Evolutionary conservation across 1,140 invertebrate species (phyloP), one percentile per base, ranked within the genome.

Genomic region (Oppia nitens): DNA sequence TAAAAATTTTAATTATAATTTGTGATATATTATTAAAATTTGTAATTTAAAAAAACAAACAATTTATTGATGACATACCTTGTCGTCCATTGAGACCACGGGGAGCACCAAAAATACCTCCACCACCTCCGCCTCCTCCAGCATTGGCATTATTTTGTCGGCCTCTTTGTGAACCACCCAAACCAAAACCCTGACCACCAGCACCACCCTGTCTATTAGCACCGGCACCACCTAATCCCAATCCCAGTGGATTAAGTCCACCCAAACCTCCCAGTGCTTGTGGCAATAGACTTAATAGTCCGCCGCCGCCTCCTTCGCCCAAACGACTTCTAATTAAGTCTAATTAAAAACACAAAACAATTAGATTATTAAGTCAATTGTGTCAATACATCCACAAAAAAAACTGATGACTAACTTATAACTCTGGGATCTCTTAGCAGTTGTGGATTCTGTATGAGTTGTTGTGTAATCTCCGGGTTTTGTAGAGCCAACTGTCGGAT

Each of bases 361-460:
- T 40, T n/a, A n/a, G n/a, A n/a, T n/a, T n/a, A n/a, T n/a, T n/a
- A n/a, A n/a, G n/a, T n/a, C n/a, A n/a, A n/a, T n/a, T n/a, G n/a
- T n/a, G n/a, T n/a, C n/a, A n/a, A n/a, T n/a, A n/a, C n/a, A n/a
- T n/a, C n/a, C n/a, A 27, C 6, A 9, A 56, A 56, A 56, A 56
- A 21, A 3, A 40, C 28, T 11, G 27, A 56, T 25, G 23, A 57
- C 9, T 49, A 28, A 57, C 56, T 49, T 50, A 26, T 24, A 57
- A 57, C 50, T 20, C 21, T 20, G 48, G 56, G 56, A 57, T 57
- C 56, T 23, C 56, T 45, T 23, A 57, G 40, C 29, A 57, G 23
- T n/a, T 57, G 40, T 23, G 56, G 56, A 52, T 57, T 57, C 2
- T 47, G 47, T 47, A 57, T 48, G 1, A 57, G 48, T 50, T 57